Conservation (phyloP, 2,888 invertebrate genomes). For the Melitaea athalia region DNA sequence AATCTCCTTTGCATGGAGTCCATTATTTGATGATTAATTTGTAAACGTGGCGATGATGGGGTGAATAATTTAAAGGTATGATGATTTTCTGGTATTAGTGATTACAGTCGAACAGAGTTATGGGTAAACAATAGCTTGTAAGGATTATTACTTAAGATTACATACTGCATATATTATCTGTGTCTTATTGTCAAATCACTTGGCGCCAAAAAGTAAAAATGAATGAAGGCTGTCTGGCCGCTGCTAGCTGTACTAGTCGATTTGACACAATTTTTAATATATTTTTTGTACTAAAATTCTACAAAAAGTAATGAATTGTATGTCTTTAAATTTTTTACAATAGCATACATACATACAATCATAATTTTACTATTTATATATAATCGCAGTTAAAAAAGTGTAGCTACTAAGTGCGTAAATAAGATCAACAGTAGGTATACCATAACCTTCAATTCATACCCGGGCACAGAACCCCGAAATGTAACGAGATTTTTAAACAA, state of each 20-base stretch:
- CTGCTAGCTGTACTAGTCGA: too few relatives aligned
- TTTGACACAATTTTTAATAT: too few relatives aligned
- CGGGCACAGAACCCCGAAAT: conserved; percentile 19
- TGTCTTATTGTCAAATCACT: too few relatives aligned
- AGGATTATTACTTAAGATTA: too few relatives aligned
- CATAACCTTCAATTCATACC: conserved; percentile 2
- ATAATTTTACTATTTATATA: not conserved
- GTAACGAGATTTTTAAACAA: conserved; percentile 29
- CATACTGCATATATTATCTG: too few relatives aligned
- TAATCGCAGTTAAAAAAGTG: not conserved
- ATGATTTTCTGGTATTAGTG: conserved; percentile 5
- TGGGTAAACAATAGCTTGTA: not conserved
- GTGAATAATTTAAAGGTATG: conserved; percentile 23
- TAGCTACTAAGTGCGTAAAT: not conserved
- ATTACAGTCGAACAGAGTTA: not conserved
- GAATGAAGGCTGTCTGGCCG: too few relatives aligned
- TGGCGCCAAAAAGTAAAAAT: too few relatives aligned
- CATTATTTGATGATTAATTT: conserved; percentile 55
- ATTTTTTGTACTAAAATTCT: too few relatives aligned
- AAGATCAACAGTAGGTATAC: not conserved
- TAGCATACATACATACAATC: too few relatives aligned
- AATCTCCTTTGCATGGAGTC: conserved; percentile 33
- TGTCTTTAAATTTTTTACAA: too few relatives aligned
- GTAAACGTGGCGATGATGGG: conserved; percentile 45
- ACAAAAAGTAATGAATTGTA: too few relatives aligned